Evolutionary conservation across 2,888 invertebrate genomes (phyloP), one percentile per base, ranked within the genome.

Genomic region (Neoaliturus tenellus): DNA sequence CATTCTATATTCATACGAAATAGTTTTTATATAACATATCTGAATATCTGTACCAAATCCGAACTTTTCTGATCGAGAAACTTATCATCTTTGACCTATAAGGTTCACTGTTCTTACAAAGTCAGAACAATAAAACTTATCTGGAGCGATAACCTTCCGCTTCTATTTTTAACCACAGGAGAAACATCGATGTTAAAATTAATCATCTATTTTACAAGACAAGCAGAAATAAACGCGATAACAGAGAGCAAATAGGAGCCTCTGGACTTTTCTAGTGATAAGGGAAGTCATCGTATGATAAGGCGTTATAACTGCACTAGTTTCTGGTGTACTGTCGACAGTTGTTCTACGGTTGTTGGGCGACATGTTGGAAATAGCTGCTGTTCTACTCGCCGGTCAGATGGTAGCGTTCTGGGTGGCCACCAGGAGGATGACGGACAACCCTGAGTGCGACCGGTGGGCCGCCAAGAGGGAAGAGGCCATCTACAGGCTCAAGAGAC

Each of bases 361-460:
- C 35, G 4, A 35, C 35, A 35, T 35, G 35, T 6, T 55, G 67
- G 28, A 3, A 33, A 31, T 67, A n/a, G 33, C 33, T 1, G 67
- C n/a, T 2, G 8, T 67, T 10, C 10, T 39, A 23, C n/a, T 51
- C 33, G 78, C 12, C n/a, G 51, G 55, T 1, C 25, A 78, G 39
- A 2, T 71, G 35, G 71, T 71, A 20, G 41, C 41, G 71, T 71
- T n/a, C 71, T 71, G 71, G 48, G 44, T 10, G 23, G 55, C n/a
- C 20, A 20, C 71, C n/a, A 39, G 23, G 41, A 4, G 17, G 10
- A 10, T 71, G 41, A 23, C 20, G 71, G 25, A 4, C 28, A 35
- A 28, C 23, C 39, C 31, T 12, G 4, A 23, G 25, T 20, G n/a
- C 31, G 41, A 25, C 2, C 2, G 35, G n/a, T 20, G 25, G 5